These are phyloP conservation scores for Simalia tracyae DNA, from an alignment of 2,797 vertebrate genomes.

Conservation along the genomic window DNA sequence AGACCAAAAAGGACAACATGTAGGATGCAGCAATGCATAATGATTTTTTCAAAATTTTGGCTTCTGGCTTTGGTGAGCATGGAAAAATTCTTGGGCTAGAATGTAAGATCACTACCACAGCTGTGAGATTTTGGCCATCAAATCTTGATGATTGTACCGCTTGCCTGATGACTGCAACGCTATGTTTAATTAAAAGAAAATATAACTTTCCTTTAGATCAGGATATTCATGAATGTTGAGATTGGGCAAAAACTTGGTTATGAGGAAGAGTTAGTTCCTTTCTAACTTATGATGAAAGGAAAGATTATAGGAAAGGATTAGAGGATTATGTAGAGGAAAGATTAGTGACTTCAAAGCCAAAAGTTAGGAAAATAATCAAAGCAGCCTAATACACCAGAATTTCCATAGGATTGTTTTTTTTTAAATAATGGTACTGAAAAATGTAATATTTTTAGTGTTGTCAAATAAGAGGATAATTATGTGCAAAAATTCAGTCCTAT, in stretches of 20 bases:
- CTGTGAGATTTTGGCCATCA: conserved; percentile 10
- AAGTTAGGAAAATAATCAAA: not conserved
- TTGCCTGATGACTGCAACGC: not conserved
- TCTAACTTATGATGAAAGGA: not conserved
- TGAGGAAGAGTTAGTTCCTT: not conserved
- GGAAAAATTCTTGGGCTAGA: not conserved
- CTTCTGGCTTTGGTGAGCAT: not conserved
- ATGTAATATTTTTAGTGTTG: not conserved
- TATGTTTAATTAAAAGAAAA: not conserved
- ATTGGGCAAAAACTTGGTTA: not conserved
- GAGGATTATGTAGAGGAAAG: not conserved
- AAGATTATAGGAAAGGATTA: not conserved
- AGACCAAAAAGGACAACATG: not conserved
- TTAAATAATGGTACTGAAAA: not conserved
- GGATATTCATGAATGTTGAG: not conserved
- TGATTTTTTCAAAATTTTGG: not conserved
- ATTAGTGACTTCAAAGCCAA: not conserved
- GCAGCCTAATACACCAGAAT: not conserved
- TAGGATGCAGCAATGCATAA: not conserved
- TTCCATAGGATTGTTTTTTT: not conserved
- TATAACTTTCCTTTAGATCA: not conserved
- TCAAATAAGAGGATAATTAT: not conserved
- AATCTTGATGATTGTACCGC: not conserved
- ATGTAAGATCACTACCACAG: not conserved
- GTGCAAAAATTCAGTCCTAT: not conserved